Conservation (phyloP, 2,113 vertebrate genomes). For the Cynocephalus volans region DNA sequence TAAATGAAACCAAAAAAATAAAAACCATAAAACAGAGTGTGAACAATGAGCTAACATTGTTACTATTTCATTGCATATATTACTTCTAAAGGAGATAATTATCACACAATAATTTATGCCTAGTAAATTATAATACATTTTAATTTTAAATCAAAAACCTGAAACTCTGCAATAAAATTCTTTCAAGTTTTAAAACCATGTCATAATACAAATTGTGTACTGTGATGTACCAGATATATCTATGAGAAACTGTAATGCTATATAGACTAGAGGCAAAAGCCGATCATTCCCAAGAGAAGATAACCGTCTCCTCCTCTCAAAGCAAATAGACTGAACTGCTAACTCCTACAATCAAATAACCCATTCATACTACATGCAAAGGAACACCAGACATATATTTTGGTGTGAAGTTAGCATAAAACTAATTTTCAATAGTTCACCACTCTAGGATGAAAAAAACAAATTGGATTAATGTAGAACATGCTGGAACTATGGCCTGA, state of each 20-base stretch:
- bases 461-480: not conserved
- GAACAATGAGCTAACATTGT: not conserved
- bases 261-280: not conserved
- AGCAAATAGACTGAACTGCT: not conserved
- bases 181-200: not conserved
- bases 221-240: not conserved
- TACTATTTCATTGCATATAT: not conserved
- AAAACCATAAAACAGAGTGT: not conserved
- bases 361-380: not conserved
- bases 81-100: constrained; percentile 3
- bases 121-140: constrained; percentile 33
- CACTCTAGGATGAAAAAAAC: not conserved
- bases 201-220: not conserved
- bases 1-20: constrained; percentile 59
- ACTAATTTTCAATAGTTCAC: constrained; percentile 30
- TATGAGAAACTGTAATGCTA: constrained; percentile 18
- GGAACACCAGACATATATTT: not conserved
- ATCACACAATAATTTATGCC: not conserved
- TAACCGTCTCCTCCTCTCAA: not conserved
- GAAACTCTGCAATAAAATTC: constrained; percentile 2
- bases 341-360: constrained; percentile 7
- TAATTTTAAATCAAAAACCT: constrained; percentile 43
- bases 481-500: not conserved
- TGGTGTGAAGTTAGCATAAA: constrained; percentile 37
- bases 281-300: not conserved